phyloP scores from a whole-genome alignment of 2,797 vertebrate genomes.

The Synanceia verrucosa region DNA sequence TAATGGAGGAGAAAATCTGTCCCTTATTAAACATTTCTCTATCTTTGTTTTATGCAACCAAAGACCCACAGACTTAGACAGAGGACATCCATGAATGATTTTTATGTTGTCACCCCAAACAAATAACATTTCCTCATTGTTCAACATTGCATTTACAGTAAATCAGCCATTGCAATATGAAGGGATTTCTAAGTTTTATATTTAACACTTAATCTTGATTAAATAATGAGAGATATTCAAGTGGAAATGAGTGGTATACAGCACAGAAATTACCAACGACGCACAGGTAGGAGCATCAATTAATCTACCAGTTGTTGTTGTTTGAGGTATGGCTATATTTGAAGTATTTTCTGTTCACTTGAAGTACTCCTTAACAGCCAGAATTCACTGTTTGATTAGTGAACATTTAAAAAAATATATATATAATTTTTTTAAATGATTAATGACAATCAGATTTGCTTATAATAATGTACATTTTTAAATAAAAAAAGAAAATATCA shows the following conservation, averaged over 20 bases:
- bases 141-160: not conserved
- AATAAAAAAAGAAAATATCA: not conserved
- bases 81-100: not conserved
- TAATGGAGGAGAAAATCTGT: not conserved
- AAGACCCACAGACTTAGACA: not conserved
- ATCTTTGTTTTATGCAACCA: constrained; percentile 32
- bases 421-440: not conserved
- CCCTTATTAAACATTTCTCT: not conserved
- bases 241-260: not conserved
- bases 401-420: not conserved
- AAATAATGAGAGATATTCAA: not conserved
- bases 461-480: not conserved
- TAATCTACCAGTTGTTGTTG: not conserved
- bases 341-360: not conserved
- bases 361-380: not conserved
- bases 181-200: not conserved
- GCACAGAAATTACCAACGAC: not conserved
- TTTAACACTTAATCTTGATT: not conserved
- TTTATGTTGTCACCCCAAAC: not conserved
- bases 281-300: too few species aligned
- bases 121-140: not conserved
- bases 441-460: not conserved
- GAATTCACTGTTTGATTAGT: not conserved
- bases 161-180: not conserved
- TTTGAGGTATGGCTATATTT: not conserved